Percentiles rank a stretch among this genome's conserved stretches.
Conservation (phyloP, 2,888 invertebrate species). For the Nomada ferruginata region DNA sequence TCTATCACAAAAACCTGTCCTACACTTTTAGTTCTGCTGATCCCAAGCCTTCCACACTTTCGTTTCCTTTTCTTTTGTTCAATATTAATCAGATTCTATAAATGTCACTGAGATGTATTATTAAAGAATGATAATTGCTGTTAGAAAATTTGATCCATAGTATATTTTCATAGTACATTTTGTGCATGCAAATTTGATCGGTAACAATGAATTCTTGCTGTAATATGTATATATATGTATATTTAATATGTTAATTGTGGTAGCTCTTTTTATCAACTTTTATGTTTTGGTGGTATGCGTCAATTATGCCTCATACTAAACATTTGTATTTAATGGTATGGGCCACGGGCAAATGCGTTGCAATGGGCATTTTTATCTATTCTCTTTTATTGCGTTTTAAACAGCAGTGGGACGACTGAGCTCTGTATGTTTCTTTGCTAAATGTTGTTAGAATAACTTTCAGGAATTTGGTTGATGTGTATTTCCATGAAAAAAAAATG, state of each 20-base stretch:
- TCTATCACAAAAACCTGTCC: constrained; percentile 55
- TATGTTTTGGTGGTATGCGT: too few relatives aligned
- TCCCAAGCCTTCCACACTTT: constrained; percentile 38
- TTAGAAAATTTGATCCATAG: neutral
- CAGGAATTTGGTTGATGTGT: too few relatives aligned
- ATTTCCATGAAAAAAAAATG: too few relatives aligned
- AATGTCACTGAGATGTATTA: neutral
- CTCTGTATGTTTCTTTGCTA: too few relatives aligned
- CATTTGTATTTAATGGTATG: too few relatives aligned
- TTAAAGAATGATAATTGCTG: constrained; percentile 5
- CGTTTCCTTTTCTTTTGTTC: constrained; percentile 9
- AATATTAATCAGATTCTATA: constrained; percentile 5
- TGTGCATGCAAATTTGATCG: constrained; percentile 16
- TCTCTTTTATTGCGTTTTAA: too few relatives aligned
- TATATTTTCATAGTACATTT: neutral
- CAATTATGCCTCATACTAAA: too few relatives aligned
- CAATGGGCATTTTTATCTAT: too few relatives aligned
- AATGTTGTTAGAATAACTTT: too few relatives aligned
- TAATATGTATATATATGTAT: neutral
- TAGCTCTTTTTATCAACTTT: too few relatives aligned
- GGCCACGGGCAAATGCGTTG: too few relatives aligned
- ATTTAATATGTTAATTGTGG: constrained; percentile 3
- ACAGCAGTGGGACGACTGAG: too few relatives aligned
- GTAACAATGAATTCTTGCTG: neutral
- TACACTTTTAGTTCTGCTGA: constrained; percentile 45